A percentile compares a stretch with the other conserved stretches of the same genome.
Evolutionary conservation across 30 jellyfish, hydroid and myxozoan genomes (phyloP).

Genomic region (Turritopsis dohrnii): DNA sequence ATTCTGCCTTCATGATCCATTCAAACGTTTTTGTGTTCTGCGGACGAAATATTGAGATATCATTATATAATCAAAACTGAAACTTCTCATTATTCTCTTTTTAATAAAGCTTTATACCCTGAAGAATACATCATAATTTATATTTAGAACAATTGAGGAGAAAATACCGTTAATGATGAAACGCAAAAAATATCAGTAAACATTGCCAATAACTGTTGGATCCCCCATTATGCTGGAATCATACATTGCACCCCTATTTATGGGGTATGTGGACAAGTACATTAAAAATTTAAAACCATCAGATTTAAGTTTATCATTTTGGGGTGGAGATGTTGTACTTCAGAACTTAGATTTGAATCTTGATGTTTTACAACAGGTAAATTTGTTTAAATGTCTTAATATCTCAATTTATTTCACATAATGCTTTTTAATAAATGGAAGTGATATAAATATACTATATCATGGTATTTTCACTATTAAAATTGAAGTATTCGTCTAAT

Average conservation of each 20-base stretch:
- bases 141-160: neutral
- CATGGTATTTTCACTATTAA: neutral
- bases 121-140: too few species aligned
- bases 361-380: conserved; percentile 86
- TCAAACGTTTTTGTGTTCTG: too few species aligned
- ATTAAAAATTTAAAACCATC: conserved; percentile 77
- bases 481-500: neutral
- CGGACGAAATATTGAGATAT: too few species aligned
- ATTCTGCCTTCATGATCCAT: too few species aligned
- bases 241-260: conserved; percentile 82
- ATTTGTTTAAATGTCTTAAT: too few species aligned
- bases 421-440: too few species aligned
- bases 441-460: too few species aligned
- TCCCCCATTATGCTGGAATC: conserved; percentile 72
- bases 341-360: conserved; percentile 83
- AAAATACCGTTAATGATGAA: neutral
- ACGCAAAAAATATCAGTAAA: neutral
- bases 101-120: too few species aligned
- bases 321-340: conserved; percentile 98
- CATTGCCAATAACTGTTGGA: neutral
- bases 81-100: too few species aligned
- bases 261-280: conserved; percentile 94
- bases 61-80: too few species aligned
- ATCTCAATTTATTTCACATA: too few species aligned
- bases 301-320: conserved; percentile 74